These are phyloP conservation scores for zebrafish (Danio rerio) DNA, from an alignment of 2,113 vertebrate species.

Conservation along the genomic window DNA sequence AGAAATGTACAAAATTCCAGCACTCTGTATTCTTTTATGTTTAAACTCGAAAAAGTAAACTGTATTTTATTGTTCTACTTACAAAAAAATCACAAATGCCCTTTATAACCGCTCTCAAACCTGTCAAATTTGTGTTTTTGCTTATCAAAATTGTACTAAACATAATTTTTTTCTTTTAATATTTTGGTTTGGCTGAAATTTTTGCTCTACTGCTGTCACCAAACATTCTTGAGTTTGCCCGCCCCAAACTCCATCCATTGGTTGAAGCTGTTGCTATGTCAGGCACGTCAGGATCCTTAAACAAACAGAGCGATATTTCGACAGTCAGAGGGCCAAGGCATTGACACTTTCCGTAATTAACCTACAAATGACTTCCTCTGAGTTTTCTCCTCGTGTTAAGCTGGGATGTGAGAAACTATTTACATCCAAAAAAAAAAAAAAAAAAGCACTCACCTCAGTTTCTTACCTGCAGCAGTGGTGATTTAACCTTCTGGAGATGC, in stretches of 20 bases:
- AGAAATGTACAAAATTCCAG: not conserved
- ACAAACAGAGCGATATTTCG: slow-evolving; percentile 5
- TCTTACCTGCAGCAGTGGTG: not conserved
- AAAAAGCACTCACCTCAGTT: not conserved
- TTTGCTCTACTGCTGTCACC: slow-evolving; percentile 7
- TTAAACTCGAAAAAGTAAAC: not conserved
- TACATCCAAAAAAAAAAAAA: not conserved
- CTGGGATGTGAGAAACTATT: not conserved
- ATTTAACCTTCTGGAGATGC: not conserved
- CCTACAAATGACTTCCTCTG: not conserved
- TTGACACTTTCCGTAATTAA: not conserved
- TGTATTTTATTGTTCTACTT: not conserved
- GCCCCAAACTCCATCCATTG: not conserved
- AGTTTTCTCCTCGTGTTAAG: not conserved
- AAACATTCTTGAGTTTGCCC: not conserved
- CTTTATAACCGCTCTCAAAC: not conserved
- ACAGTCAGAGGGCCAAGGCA: not conserved
- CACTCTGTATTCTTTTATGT: not conserved
- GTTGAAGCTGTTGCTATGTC: slow-evolving; percentile 28
- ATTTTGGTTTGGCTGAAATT: not conserved
- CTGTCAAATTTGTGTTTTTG: not conserved
- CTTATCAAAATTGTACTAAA: not conserved
- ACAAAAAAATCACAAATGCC: not conserved
- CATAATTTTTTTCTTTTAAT: not conserved
- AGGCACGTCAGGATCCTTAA: slow-evolving; percentile 9